Evolutionary conservation across 2,113 vertebrate species (phyloP), one percentile per base, ranked within the genome.

Genomic region (Cyphomyrus plagiostoma): DNA sequence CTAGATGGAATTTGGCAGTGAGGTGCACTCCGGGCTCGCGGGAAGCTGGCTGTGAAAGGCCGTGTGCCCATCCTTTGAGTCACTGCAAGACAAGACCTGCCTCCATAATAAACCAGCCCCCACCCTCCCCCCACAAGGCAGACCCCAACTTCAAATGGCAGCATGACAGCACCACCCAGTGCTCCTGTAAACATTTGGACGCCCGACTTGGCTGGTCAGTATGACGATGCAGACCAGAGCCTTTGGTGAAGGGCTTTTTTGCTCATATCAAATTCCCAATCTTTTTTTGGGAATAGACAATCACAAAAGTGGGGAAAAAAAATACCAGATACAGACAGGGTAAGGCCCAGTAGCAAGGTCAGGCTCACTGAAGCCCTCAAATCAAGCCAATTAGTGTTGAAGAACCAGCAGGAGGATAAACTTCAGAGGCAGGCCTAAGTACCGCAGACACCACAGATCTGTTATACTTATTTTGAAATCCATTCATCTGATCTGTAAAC

Each of bases 281-380:
- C 53, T 56, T 56, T 56, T 56, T 53, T 21, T 21, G 53, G 19
- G 53, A 56, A 6, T 56, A 21, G 53, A 56, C 53, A 56, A 56
- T 56, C 53, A 56, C 53, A 56, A 56, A 21, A 21, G 19, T 53
- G 53, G 3, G 4, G 53, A 87, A 87, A 91, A 62, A 13, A 35
- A 89, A 66, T 39, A 86, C 49, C 62, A 90, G 13, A 77, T 15
- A 39, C 70, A 30, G 90, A 87, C 89, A 26, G 8, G 9, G 62
- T 70, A 26, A 90, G 6, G 52, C 89, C 94, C 91, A 7, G 52
- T 88, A 93, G 93, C 93, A 91, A 89, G 92, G 92, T 94, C 92
- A 92, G 91, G 92, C 92, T 92, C 90, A 93, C 93, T 92, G 92
- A 93, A 92, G 89, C 92, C 90, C 91, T 94, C 93, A 91, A 48